phyloP scores from a whole-genome alignment of 2,797 vertebrate genomes.

The Poeciliopsis paucimaculata region DNA sequence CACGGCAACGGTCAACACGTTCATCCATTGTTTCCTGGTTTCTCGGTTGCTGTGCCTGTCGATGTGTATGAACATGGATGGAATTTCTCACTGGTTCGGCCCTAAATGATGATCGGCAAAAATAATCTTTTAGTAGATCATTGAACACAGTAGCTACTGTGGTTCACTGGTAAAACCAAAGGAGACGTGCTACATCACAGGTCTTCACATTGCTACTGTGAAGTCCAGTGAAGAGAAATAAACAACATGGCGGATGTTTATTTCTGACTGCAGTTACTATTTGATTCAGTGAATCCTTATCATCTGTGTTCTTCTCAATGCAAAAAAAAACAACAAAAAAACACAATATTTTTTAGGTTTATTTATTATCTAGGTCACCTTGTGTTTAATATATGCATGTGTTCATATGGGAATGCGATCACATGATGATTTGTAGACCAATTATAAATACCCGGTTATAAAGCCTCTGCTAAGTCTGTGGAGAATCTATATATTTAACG shows the following conservation, averaged over 20 bases:
- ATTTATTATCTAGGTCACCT: neutral
- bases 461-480: neutral
- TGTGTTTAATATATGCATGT: neutral
- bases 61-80: neutral
- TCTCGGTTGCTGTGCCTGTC: neutral
- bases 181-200: no score
- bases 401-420: neutral
- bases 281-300: neutral
- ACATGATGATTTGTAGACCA: slow-evolving; percentile 2
- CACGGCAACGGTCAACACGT: neutral
- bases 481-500: slow-evolving; percentile 1
- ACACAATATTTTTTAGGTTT: neutral
- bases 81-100: neutral
- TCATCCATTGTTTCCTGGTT: neutral
- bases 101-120: no score
- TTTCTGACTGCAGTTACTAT: neutral
- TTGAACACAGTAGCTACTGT: no score
- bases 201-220: no score
- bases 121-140: no score
- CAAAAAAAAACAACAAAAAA: neutral
- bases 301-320: neutral
- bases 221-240: no score
- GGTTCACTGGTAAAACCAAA: no score
- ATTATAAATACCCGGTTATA: neutral
- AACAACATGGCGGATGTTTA: neutral